phyloP scores from a whole-genome alignment of 2,888 invertebrate genomes.

The Geophilus truncorum region DNA sequence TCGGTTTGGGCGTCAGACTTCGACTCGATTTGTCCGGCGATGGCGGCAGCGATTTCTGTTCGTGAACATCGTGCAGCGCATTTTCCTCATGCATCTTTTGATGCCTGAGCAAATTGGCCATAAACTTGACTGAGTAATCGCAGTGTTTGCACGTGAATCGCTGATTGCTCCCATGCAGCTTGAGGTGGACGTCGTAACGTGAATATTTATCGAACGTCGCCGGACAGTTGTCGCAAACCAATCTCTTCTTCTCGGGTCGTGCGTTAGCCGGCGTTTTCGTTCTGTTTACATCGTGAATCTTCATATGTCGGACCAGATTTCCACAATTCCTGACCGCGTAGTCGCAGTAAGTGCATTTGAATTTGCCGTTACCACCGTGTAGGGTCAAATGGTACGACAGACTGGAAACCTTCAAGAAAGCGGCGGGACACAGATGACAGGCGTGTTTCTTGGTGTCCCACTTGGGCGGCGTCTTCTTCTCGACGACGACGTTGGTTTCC shows the following conservation, averaged over 20 bases:
- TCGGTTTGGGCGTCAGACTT: constrained; percentile 44
- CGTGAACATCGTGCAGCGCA: background rate
- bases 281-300: constrained; percentile 45
- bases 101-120: constrained; percentile 77
- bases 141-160: constrained; percentile 75
- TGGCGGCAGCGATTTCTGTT: background rate
- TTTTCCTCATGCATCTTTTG: constrained; percentile 61
- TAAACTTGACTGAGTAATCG: constrained; percentile 82
- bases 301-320: constrained; percentile 62
- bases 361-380: constrained; percentile 60
- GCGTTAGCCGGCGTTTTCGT: constrained; percentile 46
- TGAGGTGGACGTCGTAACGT: constrained; percentile 75
- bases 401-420: constrained; percentile 66
- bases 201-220: constrained; percentile 80
- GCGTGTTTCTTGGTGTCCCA: constrained; percentile 45
- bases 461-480: background rate
- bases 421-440: constrained; percentile 61
- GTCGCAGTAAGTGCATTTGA: constrained; percentile 65
- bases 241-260: constrained; percentile 43
- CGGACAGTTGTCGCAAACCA: constrained; percentile 78
- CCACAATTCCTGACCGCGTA: constrained; percentile 65
- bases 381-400: constrained; percentile 64
- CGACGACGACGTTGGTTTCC: background rate
- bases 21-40: constrained; percentile 35
- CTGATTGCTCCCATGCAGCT: constrained; percentile 76